A percentile compares a stretch with the other conserved stretches of the same genome.
Conservation (phyloP, 30 jellyfish, hydroid and myxozoan species). For the Turritopsis rubra region DNA sequence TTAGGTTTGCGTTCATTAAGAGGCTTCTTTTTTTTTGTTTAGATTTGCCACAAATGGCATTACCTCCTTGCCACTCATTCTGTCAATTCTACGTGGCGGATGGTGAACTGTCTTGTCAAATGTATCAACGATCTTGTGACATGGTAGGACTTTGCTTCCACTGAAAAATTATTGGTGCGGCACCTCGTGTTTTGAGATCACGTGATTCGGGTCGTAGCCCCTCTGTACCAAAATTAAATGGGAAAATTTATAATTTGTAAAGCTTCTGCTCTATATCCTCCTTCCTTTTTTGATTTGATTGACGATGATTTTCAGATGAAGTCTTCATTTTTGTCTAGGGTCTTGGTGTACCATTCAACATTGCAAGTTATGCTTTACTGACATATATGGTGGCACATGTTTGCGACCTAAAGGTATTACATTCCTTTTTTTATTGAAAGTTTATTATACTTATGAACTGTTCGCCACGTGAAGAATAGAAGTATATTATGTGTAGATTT, state of each 20-base stretch:
- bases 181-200: too few species aligned
- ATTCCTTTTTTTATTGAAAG: neutral
- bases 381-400: slow-evolving; percentile 88
- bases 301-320: neutral
- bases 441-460: neutral
- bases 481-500: too few species aligned
- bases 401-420: slow-evolving; percentile 75
- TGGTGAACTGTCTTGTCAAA: slow-evolving; percentile 94
- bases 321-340: slow-evolving; percentile 49
- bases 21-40: neutral
- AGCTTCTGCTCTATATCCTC: neutral
- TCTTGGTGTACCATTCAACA: slow-evolving; percentile 95
- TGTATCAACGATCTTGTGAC: slow-evolving; percentile 95
- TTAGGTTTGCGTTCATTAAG: too few species aligned
- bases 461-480: neutral
- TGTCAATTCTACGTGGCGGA: slow-evolving; percentile 86
- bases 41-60: slow-evolving; percentile 91
- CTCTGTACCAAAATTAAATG: too few species aligned
- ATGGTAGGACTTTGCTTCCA: slow-evolving; percentile 48
- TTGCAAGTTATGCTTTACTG: slow-evolving; percentile 91
- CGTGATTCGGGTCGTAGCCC: too few species aligned
- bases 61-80: slow-evolving; percentile 96
- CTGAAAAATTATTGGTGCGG: too few species aligned
- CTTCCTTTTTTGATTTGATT: neutral
- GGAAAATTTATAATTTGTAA: too few species aligned